Evolutionary conservation across 1,140 invertebrate species (phyloP), one percentile per base, ranked within the genome.

Genomic region (Lanistes nyassanus): DNA sequence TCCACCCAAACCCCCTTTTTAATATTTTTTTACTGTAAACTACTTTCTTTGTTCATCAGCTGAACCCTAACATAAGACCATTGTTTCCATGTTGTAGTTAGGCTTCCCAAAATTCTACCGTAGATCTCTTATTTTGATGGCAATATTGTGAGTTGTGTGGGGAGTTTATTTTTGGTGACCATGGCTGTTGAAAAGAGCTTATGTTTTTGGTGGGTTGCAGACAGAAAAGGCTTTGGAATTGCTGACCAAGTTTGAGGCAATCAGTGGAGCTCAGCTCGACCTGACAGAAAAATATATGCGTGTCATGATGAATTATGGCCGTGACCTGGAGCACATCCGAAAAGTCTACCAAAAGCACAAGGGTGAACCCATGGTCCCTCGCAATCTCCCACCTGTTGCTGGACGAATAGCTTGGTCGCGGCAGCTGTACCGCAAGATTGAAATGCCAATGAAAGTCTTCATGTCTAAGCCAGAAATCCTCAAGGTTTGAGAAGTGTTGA

Each of bases 251-350:
- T 89, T 90, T 85, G 87, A 89, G 60, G 81, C 77, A 55, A 88
- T 90, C 37, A 79, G 80, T 16, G 85, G 84, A 23, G 84, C 86
- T 26, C 82, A 89, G 67, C 79, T 90, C 21, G 85, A 90, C 79
- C 82, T 89, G 74, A 85, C 85, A 62, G 94, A 96, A 84, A 97
- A 98, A 88, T 97, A 97, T 82, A 92, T 93, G 34, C 89, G 94
- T 31, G 94, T 98, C 5, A 88, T 96, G 11, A 93, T 92, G 79
- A 94, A 95, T 83, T 95, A 95, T 79, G 94, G 95, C 67, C 93
- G 92, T 75, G 95, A 97, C 89, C 92, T 98, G 1, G 95, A 97
- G 78, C 92, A 94, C 76, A 95, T 96, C 93, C 65, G 95, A 93
- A 90, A 89, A 77, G 79, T 90, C 7, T 91, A 91, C 82, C 89